These are phyloP conservation scores for Congeria kusceri DNA, from an alignment of 2,888 invertebrate genomes.

Conservation along the genomic window DNA sequence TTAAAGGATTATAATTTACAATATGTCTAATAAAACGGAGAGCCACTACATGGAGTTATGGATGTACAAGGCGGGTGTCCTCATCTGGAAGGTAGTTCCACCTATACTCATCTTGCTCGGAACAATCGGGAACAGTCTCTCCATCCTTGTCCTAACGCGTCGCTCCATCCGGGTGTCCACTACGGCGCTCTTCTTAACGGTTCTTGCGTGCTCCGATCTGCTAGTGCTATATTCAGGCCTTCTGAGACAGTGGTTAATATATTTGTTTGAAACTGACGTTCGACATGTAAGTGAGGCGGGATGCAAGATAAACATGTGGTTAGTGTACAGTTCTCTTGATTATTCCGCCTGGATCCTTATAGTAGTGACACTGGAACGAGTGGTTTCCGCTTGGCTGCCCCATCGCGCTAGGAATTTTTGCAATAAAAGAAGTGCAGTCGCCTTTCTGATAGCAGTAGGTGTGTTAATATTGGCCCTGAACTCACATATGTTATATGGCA, in stretches of 20 bases:
- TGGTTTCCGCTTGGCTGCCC: slow-evolving; percentile 75
- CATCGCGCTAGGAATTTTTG: slow-evolving; percentile 67
- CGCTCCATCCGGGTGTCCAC: slow-evolving; percentile 69
- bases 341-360: slow-evolving; percentile 79
- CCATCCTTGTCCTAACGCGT: slow-evolving; percentile 69
- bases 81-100: slow-evolving; percentile 66
- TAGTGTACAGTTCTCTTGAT: slow-evolving; percentile 73
- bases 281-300: slow-evolving; percentile 52
- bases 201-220: slow-evolving; percentile 72
- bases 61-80: slow-evolving; percentile 46
- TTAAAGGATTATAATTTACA: no score
- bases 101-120: slow-evolving; percentile 77
- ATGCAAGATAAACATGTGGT: slow-evolving; percentile 71
- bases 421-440: slow-evolving; percentile 53
- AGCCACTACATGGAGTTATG: slow-evolving; percentile 26
- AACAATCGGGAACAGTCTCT: slow-evolving; percentile 75
- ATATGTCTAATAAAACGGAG: no score
- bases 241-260: slow-evolving; percentile 68
- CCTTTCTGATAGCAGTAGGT: slow-evolving; percentile 43
- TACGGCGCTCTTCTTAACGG: slow-evolving; percentile 73
- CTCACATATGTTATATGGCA: slow-evolving; percentile 69
- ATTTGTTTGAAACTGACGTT: slow-evolving; percentile 62
- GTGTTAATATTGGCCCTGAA: slow-evolving; percentile 63
- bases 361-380: slow-evolving; percentile 77
- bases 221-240: slow-evolving; percentile 74